Evolutionary conservation across 2,888 invertebrate species (phyloP).

Genomic region (Gari tellinella): DNA sequence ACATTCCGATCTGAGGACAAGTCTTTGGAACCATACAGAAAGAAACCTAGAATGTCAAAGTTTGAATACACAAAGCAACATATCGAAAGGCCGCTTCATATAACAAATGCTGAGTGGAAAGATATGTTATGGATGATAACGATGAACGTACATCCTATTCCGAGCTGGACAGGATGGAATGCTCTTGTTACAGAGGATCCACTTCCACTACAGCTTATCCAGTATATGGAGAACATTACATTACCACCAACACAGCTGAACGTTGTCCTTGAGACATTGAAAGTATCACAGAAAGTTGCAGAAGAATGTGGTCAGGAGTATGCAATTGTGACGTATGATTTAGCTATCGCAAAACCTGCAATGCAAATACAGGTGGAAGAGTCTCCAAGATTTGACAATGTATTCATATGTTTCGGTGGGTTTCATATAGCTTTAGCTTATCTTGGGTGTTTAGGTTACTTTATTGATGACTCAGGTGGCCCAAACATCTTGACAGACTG

Average conservation of each 20-base stretch:
- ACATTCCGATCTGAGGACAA: not conserved
- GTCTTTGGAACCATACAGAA: no score
- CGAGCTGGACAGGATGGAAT: conserved; percentile 57
- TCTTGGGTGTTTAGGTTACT: conserved; percentile 53
- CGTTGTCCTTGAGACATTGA: conserved; percentile 53
- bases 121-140: no score
- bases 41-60: not conserved
- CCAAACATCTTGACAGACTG: conserved; percentile 54
- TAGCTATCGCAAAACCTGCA: conserved; percentile 44
- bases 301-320: conserved; percentile 26
- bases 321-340: conserved; percentile 18
- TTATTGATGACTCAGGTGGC: conserved; percentile 76
- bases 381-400: conserved; percentile 53
- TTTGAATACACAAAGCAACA: no score
- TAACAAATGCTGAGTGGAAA: no score
- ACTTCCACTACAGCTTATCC: conserved; percentile 40
- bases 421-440: conserved; percentile 60
- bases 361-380: conserved; percentile 58
- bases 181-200: conserved; percentile 25
- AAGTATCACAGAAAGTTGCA: conserved; percentile 39
- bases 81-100: no score
- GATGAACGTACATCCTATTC: conserved; percentile 1
- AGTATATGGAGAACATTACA: conserved; percentile 42
- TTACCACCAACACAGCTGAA: conserved; percentile 47
- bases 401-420: conserved; percentile 59